Evolutionary conservation across 2,888 invertebrate species (phyloP).

Genomic region (Netelia virgata): DNA sequence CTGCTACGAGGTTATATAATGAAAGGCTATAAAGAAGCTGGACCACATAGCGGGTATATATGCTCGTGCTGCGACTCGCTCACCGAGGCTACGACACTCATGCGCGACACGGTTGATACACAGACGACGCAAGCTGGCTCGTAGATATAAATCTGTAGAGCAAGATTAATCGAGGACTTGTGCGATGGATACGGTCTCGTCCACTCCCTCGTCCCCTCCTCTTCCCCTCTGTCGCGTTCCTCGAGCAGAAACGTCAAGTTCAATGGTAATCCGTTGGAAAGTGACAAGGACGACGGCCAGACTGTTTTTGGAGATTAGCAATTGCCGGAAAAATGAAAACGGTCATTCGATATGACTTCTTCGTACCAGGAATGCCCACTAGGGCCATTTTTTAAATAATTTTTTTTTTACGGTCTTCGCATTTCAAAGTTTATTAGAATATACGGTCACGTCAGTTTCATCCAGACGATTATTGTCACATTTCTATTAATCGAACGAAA

Average conservation of each 20-base stretch:
- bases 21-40: slow-evolving; percentile 79
- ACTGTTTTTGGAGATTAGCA: slow-evolving; percentile 57
- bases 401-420: neutral
- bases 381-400: slow-evolving; percentile 14
- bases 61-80: slow-evolving; percentile 79
- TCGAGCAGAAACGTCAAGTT: slow-evolving; percentile 64
- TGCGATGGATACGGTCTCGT: slow-evolving; percentile 30
- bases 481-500: too few relatives aligned
- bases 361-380: slow-evolving; percentile 22
- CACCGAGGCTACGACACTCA: slow-evolving; percentile 73
- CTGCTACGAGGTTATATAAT: slow-evolving; percentile 76
- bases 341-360: slow-evolving; percentile 56
- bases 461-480: too few relatives aligned
- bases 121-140: slow-evolving; percentile 20
- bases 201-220: neutral
- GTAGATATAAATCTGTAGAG: slow-evolving; percentile 75
- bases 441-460: too few relatives aligned
- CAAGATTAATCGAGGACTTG: slow-evolving; percentile 79
- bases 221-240: neutral
- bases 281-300: slow-evolving; percentile 64
- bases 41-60: slow-evolving; percentile 75
- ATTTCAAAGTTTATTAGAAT: too few relatives aligned
- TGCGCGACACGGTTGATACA: slow-evolving; percentile 41
- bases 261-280: slow-evolving; percentile 69
- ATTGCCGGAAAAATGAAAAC: slow-evolving; percentile 67